Conservation (phyloP, 2,113 vertebrate genomes). For the Thamnaconus septentrionalis region DNA sequence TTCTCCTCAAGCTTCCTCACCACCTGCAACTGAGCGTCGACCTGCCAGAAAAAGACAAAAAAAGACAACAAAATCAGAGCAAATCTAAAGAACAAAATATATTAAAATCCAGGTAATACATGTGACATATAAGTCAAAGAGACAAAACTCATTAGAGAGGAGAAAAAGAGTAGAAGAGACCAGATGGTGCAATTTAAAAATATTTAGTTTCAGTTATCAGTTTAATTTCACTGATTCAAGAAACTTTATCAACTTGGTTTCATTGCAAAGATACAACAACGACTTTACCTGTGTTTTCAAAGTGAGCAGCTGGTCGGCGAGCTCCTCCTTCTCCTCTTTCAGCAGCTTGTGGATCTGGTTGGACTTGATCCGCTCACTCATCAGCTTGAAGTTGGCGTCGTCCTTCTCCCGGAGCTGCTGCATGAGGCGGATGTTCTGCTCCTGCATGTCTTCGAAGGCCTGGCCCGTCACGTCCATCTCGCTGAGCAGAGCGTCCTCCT, state of each 20-base stretch:
- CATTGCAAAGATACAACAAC: not conserved
- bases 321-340: constrained; percentile 96
- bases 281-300: constrained; percentile 90
- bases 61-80: not conserved
- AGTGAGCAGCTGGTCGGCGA: constrained; percentile 92
- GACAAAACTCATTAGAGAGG: too few species aligned
- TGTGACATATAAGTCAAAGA: too few species aligned
- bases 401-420: constrained; percentile 97
- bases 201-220: too few species aligned
- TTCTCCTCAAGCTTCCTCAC: constrained; percentile 95
- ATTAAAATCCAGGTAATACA: not conserved
- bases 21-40: constrained; percentile 95
- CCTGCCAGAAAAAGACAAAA: constrained; percentile 67
- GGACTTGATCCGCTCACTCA: constrained; percentile 97
- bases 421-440: constrained; percentile 97
- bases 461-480: constrained; percentile 99
- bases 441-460: constrained; percentile 99
- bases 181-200: too few species aligned
- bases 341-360: constrained; percentile 98
- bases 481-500: constrained; percentile 93
- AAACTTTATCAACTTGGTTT: too few species aligned
- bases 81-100: not conserved
- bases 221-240: too few species aligned
- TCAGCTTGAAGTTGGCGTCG: constrained; percentile 97
- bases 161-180: too few species aligned